phyloP scores from a whole-genome alignment of 2,797 vertebrate species.

The Varecia variegata region DNA sequence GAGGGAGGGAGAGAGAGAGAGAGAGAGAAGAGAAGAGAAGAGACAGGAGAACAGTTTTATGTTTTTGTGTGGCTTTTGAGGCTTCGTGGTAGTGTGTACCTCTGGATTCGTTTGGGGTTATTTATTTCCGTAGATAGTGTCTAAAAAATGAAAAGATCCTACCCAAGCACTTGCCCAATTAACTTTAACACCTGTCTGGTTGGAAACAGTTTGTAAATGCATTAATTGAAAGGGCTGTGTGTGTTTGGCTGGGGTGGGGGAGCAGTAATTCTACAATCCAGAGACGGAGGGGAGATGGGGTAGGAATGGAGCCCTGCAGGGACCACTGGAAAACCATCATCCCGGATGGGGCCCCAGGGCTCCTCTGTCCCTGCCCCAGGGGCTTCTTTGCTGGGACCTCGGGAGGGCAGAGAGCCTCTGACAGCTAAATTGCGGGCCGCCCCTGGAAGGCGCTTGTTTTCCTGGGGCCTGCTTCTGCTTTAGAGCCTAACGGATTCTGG shows the following conservation, averaged over 20 bases:
- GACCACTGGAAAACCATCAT: not conserved
- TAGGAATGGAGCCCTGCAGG: not conserved
- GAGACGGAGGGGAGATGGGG: not conserved
- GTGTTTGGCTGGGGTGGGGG: not conserved
- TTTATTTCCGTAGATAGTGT: slow-evolving; percentile 91
- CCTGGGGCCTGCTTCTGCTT: slow-evolving; percentile 92
- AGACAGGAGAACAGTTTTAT: slow-evolving; percentile 75
- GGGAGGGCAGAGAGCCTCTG: slow-evolving; percentile 76
- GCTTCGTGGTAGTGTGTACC: slow-evolving; percentile 80
- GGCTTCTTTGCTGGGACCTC: slow-evolving; percentile 71
- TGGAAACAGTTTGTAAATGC: slow-evolving; percentile 84
- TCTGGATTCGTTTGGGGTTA: slow-evolving; percentile 83
- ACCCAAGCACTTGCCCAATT: slow-evolving; percentile 82
- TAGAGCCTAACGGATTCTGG: slow-evolving; percentile 90
- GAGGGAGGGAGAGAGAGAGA: slow-evolving; percentile 34
- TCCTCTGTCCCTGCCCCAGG: not conserved
- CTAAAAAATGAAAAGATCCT: slow-evolving; percentile 80
- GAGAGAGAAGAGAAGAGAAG: slow-evolving; percentile 65
- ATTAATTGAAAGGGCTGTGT: slow-evolving; percentile 40
- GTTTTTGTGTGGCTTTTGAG: slow-evolving; percentile 56
- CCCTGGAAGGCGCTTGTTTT: slow-evolving; percentile 86
- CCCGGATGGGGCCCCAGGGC: not conserved
- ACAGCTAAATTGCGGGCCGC: slow-evolving; percentile 90
- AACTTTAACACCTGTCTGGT: slow-evolving; percentile 87
- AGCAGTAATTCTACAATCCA: not conserved